Base-by-base conservation (phyloP, 1,140 invertebrate genomes). In the Ctenoplectra terminalis region DNA sequence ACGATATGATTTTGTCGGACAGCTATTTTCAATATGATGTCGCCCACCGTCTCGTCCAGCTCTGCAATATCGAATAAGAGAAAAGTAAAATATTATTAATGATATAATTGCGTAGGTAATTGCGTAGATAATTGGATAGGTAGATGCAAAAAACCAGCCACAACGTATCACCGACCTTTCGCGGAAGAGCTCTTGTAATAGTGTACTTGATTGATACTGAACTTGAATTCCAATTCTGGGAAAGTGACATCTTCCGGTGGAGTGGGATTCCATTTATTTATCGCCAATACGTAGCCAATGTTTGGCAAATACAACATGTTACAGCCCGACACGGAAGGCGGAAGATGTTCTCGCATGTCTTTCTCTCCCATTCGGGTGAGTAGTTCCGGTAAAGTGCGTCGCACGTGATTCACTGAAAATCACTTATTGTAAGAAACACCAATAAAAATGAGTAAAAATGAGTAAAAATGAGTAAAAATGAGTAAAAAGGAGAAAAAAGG, bases 251-350 rank as follows among this genome's bases (percentile, higher is more conserved):
- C 93, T 34, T 95, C 93, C 88, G 91, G 46, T 89, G 92, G 75
- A 94, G 94, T 92, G 1, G 94, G 91, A 52, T 94, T 94, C 95
- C 96, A 96, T 67, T 95, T 92, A 48, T 95, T 95, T 7, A 98
- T 95, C 1, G 95, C 96, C 5, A 98, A 91, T 52, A 98, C 92
- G 93, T 97, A 97, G 0, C 97, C 97, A 80, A 98, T 94, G 93
- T 98, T 96, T 9, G 97, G 97, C 84, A 98, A 94, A 92, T 97
- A 98, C 70, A 97, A 92, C 89, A 98, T 95, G 60, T 95, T 95
- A 89, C 97, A 98, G 83, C 96, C 94, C n/a, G 95, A 92, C 29
- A 98, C 94, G 83, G 94, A 95, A 15, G 91, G 63, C 7, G 96
- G 96, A 40, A 98, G 93, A 64, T 95, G 94, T 54, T 95, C 76